A percentile compares a stretch with the other conserved stretches of the same genome.
Evolutionary conservation across 2,113 vertebrate genomes (phyloP).

Genomic region (Lagenorhynchus albirostris): DNA sequence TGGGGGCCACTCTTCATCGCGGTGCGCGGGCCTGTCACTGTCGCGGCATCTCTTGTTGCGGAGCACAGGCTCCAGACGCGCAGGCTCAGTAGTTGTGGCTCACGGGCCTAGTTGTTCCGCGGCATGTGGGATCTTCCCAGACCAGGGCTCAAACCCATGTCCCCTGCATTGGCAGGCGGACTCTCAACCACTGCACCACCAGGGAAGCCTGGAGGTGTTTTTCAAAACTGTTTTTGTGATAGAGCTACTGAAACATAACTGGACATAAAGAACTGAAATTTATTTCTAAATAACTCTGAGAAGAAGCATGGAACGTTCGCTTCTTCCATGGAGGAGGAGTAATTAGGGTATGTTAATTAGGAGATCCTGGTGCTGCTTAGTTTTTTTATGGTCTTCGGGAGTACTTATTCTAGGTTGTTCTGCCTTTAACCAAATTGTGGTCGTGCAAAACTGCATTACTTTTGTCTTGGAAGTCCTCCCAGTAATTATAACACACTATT

Average conservation of each 20-base stretch:
- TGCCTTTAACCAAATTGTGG: conserved; percentile 15
- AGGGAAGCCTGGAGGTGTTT: not conserved
- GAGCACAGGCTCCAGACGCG: too few relatives aligned
- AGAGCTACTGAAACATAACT: conserved; percentile 22
- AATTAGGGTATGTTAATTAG: not conserved
- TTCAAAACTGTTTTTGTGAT: not conserved
- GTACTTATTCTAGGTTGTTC: not conserved
- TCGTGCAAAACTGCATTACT: not conserved
- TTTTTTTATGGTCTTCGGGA: not conserved
- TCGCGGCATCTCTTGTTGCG: too few relatives aligned
- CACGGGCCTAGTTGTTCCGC: too few relatives aligned
- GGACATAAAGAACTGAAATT: conserved; percentile 1
- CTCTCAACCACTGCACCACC: too few relatives aligned
- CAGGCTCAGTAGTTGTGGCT: too few relatives aligned
- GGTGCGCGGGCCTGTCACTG: too few relatives aligned
- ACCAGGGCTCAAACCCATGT: too few relatives aligned
- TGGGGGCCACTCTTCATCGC: too few relatives aligned
- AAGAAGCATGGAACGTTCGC: not conserved
- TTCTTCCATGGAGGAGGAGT: not conserved
- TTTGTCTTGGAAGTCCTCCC: not conserved
- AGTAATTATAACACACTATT: not conserved
- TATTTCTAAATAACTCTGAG: not conserved
- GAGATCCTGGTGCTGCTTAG: not conserved
- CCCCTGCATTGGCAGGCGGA: too few relatives aligned
- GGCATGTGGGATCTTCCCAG: too few relatives aligned